Evolutionary conservation across 2,888 invertebrate genomes (phyloP).

Genomic region (Holacanthella duospinosa): DNA sequence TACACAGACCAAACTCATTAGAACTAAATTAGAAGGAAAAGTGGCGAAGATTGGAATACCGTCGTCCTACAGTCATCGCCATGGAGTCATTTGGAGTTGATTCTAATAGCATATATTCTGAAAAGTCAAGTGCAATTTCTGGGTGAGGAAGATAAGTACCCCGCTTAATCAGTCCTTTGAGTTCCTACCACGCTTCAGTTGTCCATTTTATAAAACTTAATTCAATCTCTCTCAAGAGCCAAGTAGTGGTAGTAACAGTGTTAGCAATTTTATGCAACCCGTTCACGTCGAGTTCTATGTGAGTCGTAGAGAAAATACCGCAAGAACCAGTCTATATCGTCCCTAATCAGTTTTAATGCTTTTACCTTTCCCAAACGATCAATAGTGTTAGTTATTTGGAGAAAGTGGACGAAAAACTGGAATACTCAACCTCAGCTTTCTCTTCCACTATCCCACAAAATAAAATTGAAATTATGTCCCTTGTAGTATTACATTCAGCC

Average conservation of each 20-base stretch:
- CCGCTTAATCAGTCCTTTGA: constrained; percentile 7
- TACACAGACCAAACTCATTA: not conserved
- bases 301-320: not conserved
- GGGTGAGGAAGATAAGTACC: not conserved
- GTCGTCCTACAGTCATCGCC: too few relatives aligned
- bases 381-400: not conserved
- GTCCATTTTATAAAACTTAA: constrained; percentile 30
- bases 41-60: not conserved
- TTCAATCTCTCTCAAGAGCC: constrained; percentile 19
- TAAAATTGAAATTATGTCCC: not conserved
- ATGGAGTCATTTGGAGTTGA: too few relatives aligned
- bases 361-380: not conserved
- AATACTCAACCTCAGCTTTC: not conserved
- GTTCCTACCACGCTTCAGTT: constrained; percentile 21
- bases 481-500: not conserved
- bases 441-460: not conserved
- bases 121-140: not conserved
- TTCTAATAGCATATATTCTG: not conserved
- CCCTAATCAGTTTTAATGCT: constrained; percentile 3
- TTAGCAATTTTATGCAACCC: constrained; percentile 1
- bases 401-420: not conserved
- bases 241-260: not conserved
- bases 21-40: not conserved
- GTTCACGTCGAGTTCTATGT: constrained; percentile 3
- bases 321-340: constrained; percentile 1